Conservation (phyloP, 2,113 vertebrate species). For the Pachycephala philippinensis region DNA sequence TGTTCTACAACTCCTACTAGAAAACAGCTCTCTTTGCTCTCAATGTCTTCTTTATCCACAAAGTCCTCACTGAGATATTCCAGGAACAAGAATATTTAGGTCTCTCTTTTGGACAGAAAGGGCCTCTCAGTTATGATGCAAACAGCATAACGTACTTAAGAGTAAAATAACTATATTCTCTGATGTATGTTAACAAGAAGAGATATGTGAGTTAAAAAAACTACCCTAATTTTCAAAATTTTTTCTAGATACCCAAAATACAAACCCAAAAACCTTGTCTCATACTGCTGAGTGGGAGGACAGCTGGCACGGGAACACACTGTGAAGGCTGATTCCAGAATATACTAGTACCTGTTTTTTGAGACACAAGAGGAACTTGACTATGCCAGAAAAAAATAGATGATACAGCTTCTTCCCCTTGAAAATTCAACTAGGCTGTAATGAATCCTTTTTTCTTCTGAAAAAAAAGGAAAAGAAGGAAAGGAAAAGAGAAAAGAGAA, state of each 20-base stretch:
- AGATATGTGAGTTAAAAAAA: neutral
- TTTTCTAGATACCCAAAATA: neutral
- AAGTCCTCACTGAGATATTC: neutral
- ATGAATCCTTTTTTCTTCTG: neutral
- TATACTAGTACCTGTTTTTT: neutral
- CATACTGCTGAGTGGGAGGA: neutral
- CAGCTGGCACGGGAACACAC: neutral
- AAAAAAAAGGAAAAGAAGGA: accelerated
- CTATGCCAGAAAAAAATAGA: neutral
- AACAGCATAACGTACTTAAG: neutral
- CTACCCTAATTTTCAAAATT: neutral
- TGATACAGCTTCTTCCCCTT: neutral
- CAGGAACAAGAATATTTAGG: neutral
- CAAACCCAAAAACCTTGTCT: neutral
- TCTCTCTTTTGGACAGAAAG: neutral
- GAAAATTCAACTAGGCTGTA: neutral
- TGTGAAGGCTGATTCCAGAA: neutral
- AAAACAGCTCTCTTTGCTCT: neutral
- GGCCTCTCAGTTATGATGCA: neutral
- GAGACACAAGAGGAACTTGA: neutral
- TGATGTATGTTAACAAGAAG: neutral
- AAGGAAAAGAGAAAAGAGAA: accelerated
- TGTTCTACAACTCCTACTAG: neutral
- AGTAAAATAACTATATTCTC: neutral
- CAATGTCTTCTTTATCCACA: neutral